Evolutionary conservation across 2,888 invertebrate species (phyloP), one percentile per base, ranked within the genome.

Genomic region (Sthenelais limicola): DNA sequence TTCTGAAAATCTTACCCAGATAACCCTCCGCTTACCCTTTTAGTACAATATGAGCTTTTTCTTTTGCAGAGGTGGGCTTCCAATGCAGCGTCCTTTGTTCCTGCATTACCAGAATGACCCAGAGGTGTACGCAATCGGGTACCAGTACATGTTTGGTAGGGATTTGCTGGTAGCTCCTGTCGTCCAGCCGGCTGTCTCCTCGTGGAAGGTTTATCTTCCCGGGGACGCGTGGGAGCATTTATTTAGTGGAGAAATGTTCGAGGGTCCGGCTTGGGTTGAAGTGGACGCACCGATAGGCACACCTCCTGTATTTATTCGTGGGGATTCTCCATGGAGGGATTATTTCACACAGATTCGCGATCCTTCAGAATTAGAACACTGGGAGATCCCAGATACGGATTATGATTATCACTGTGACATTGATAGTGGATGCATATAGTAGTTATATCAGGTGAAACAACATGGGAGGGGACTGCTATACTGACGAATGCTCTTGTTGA

Each of bases 151-250:
- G 82, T 83, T 78, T 58, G 85, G 85, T 1, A 30, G 73, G 0
- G 84, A 85, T 52, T 71, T 85, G 12, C 74, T 85, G 3, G 83
- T 85, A 0, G 84, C 85, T 0, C 85, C 85, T 0, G 83, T 85
- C 7, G 74, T 81, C 5, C 32, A 74, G 32, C 51, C 79, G 5
- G 78, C 78, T n/a, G 79, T 78, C 0, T 73, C 72, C 1, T 47
- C 62, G 9, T 76, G 79, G 80, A 75, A 74, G 3, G 80, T 82
- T 0, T 83, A 82, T 52, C 76, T 85, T 1, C 84, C 84, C 1
- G 26, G 67, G n/a, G 80, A 76, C 32, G 33, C 70, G 15, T 85
- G 84, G 84, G 72, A 79, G 7, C 79, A 80, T 72, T 51, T 85
- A 18, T 85, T 83, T 82, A 75, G 74, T 30, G 77, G 76, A 7